Evolutionary conservation across 2,113 vertebrate genomes (phyloP).

Genomic region (Crotalus helleri): DNA sequence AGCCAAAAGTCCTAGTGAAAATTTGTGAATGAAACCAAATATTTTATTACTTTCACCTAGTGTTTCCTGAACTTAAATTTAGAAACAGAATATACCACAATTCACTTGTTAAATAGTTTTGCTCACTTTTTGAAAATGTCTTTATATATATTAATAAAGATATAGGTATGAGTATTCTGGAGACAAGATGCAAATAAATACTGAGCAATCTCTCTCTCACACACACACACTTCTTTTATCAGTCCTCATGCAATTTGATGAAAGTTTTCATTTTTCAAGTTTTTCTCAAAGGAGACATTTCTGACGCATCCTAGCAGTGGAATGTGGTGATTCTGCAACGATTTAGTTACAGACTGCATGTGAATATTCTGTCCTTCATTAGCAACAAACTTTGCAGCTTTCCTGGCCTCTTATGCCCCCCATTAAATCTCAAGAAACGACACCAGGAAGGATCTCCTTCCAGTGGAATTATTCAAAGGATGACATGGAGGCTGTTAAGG

Average conservation of each 20-base stretch:
- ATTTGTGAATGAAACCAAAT: neutral
- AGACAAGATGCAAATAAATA: neutral
- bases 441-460: neutral
- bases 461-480: neutral
- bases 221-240: neutral
- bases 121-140: neutral
- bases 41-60: neutral
- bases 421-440: neutral
- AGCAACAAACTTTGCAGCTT: neutral
- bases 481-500: neutral
- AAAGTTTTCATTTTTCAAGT: neutral
- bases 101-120: constrained; percentile 21
- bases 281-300: neutral
- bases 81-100: neutral
- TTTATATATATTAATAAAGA: neutral
- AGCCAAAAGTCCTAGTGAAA: constrained; percentile 16
- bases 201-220: neutral
- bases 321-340: neutral
- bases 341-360: neutral
- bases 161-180: neutral
- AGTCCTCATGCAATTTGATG: neutral
- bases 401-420: neutral
- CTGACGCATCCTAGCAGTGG: neutral
- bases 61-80: neutral
- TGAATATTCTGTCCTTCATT: neutral